phyloP scores from a whole-genome alignment of 35 echinoderm and acorn worm genomes.

The Hemicentrotus pulcherrimus region DNA sequence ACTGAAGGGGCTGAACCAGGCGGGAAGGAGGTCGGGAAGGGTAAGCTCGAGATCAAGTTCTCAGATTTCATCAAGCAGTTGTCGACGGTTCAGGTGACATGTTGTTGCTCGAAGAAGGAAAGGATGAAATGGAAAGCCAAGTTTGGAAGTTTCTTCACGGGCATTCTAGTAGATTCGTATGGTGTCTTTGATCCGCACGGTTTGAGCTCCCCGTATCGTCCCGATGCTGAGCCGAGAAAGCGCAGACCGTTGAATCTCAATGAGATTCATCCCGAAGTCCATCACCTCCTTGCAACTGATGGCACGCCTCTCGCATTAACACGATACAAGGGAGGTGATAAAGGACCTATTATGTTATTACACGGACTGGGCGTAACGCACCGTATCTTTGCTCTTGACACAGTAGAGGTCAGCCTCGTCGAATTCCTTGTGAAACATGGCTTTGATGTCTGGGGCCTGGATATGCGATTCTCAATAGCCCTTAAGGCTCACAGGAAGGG shows the following conservation, averaged over 20 bases:
- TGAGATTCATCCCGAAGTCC: constrained; percentile 33
- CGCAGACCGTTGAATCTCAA: constrained; percentile 43
- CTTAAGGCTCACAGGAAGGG: constrained; percentile 51
- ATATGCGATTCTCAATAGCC: constrained; percentile 57
- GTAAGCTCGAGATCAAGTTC: constrained; percentile 67
- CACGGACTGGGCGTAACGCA: constrained; percentile 62
- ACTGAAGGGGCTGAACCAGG: constrained; percentile 32
- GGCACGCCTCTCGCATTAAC: constrained; percentile 60
- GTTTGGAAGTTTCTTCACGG: constrained; percentile 71
- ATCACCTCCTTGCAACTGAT: constrained; percentile 57
- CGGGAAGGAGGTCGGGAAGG: constrained; percentile 45
- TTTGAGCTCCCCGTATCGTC: constrained; percentile 33
- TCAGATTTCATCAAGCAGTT: constrained; percentile 73
- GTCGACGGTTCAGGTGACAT: constrained; percentile 67
- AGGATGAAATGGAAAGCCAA: constrained; percentile 64
- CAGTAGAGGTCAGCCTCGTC: constrained; percentile 59
- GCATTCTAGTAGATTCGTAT: constrained; percentile 40
- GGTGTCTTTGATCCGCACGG: constrained; percentile 37
- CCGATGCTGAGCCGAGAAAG: constrained; percentile 32
- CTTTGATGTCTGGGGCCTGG: constrained; percentile 70
- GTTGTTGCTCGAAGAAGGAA: constrained; percentile 30
- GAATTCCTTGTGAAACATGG: constrained; percentile 60
- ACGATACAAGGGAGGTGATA: constrained; percentile 54
- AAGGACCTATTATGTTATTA: constrained; percentile 67
- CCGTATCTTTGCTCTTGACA: constrained; percentile 65